Conservation (phyloP, 2,888 invertebrate genomes). For the Ptilodon capucinus region DNA sequence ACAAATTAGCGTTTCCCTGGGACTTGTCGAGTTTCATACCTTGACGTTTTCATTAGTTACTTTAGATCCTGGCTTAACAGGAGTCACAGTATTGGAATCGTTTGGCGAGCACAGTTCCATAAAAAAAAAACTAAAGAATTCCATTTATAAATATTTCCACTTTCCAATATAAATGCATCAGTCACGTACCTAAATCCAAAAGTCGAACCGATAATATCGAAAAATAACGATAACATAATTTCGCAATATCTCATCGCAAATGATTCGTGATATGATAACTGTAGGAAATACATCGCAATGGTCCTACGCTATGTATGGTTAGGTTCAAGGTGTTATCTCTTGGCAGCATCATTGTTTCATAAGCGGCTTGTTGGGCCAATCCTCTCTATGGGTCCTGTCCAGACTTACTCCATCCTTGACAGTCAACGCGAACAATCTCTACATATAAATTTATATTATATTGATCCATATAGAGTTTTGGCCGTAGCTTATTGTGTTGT, state of each 20-base stretch:
- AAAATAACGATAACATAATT: constrained; percentile 26
- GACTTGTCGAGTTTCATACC: too few species aligned
- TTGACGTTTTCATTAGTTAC: too few species aligned
- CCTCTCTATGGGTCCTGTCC: constrained; percentile 69
- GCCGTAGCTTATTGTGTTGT: constrained; percentile 66
- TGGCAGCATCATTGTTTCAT: constrained; percentile 49
- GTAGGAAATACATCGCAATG: not conserved
- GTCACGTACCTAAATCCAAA: constrained; percentile 22
- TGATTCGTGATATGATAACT: not conserved
- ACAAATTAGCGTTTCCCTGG: too few species aligned
- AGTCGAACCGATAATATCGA: constrained; percentile 12
- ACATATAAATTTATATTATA: constrained; percentile 5
- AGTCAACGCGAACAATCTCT: not conserved
- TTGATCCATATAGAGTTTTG: constrained; percentile 75
- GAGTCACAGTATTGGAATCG: too few species aligned
- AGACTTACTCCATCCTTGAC: constrained; percentile 30
- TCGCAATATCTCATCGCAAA: constrained; percentile 6
- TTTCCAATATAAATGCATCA: constrained; percentile 12
- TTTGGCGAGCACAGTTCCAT: too few species aligned
- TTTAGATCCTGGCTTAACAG: too few species aligned
- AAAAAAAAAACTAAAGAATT: too few species aligned
- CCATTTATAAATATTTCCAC: constrained; percentile 6
- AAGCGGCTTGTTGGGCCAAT: constrained; percentile 70
- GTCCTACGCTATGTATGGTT: constrained; percentile 3
- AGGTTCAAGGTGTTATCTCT: constrained; percentile 59